Percentiles rank a stretch among this genome's conserved stretches.
Conservation (phyloP, 2,888 invertebrate genomes). For the Lasiommata megera region DNA sequence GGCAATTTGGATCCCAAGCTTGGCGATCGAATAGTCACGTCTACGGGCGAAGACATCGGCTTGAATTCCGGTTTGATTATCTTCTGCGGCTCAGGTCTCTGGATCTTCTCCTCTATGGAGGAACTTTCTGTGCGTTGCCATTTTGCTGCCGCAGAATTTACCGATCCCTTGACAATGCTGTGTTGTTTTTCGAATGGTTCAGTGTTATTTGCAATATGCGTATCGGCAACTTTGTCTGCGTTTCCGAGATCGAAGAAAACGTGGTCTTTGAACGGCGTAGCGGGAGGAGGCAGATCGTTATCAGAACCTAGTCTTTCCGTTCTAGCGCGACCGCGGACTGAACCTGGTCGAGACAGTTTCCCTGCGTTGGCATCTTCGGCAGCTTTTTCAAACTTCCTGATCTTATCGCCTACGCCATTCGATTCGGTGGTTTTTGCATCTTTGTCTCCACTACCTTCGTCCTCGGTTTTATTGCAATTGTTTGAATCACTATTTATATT, state of each 20-base stretch:
- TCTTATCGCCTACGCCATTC: constrained; percentile 75
- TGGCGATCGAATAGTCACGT: constrained; percentile 70
- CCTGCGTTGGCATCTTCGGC: constrained; percentile 66
- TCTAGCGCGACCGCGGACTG: constrained; percentile 52
- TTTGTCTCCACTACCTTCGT: constrained; percentile 26
- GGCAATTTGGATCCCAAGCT: constrained; percentile 66
- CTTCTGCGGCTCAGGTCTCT: constrained; percentile 65
- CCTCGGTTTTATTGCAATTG: constrained; percentile 22
- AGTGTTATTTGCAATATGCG: constrained; percentile 21
- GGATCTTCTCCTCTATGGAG: constrained; percentile 46
- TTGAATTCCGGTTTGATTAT: constrained; percentile 75
- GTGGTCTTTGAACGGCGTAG: constrained; percentile 53
- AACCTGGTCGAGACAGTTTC: constrained; percentile 60
- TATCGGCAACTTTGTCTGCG: constrained; percentile 36
- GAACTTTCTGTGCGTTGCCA: constrained; percentile 55
- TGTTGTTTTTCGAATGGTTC: constrained; percentile 48
- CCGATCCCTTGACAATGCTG: constrained; percentile 42
- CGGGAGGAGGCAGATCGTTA: constrained; percentile 58
- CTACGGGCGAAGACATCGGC: constrained; percentile 62
- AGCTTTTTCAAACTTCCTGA: constrained; percentile 72
- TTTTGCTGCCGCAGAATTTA: constrained; percentile 42
- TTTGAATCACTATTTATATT: constrained; percentile 21
- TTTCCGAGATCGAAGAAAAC: constrained; percentile 46
- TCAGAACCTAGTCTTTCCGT: constrained; percentile 52
- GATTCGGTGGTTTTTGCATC: constrained; percentile 49